Conservation (phyloP, 2,888 invertebrate genomes). For the Podabrus alpinus region DNA sequence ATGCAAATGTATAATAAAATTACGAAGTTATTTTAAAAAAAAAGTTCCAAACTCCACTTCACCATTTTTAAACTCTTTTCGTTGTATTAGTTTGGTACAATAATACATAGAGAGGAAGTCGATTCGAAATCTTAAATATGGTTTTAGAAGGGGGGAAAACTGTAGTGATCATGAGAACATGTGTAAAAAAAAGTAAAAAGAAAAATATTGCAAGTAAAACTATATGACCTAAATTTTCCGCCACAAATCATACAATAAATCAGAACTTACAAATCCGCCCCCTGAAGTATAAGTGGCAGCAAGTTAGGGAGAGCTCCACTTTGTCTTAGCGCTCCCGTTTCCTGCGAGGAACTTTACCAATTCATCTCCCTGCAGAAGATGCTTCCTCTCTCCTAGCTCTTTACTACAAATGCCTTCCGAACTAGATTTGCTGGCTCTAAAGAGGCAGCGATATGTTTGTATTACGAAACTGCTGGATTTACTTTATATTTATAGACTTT, state of each 20-base stretch:
- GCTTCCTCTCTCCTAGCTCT: conserved; percentile 52
- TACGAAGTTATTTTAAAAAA: background rate
- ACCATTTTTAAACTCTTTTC: too few species aligned
- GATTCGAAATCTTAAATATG: background rate
- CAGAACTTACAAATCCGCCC: conserved; percentile 30
- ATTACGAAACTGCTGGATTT: conserved; percentile 49
- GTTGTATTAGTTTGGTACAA: background rate
- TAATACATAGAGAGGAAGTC: background rate
- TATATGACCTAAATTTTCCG: conserved; percentile 27
- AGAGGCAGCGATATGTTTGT: conserved; percentile 53
- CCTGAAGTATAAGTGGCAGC: conserved; percentile 30
- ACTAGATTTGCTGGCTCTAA: conserved; percentile 53
- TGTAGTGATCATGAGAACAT: background rate
- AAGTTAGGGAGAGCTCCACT: conserved; percentile 44
- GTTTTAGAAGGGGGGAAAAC: background rate
- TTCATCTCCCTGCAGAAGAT: conserved; percentile 54
- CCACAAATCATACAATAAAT: conserved; percentile 28
- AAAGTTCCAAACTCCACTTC: background rate
- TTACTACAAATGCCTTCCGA: conserved; percentile 55
- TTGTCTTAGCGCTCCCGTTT: conserved; percentile 53
- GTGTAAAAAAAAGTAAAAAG: conserved; percentile 7
- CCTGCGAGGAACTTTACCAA: conserved; percentile 53
- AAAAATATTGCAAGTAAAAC: conserved; percentile 18
- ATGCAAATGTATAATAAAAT: conserved; percentile 14
- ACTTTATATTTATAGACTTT: conserved; percentile 43